Evolutionary conservation across 1,140 invertebrate genomes (phyloP).

Genomic region (Frieseomelitta varia): DNA sequence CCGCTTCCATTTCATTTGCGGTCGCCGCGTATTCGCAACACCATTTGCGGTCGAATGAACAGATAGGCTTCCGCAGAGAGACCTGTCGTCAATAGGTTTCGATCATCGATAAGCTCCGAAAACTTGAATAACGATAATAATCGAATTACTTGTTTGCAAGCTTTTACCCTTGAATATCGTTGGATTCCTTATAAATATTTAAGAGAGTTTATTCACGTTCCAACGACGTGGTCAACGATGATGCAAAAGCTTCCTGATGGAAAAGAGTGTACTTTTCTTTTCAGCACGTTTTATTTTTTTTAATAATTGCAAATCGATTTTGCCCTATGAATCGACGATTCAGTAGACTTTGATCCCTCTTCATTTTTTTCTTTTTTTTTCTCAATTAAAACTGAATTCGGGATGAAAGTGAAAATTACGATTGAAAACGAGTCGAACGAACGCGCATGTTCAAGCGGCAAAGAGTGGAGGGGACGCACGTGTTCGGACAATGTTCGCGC

Average conservation of each 20-base stretch:
- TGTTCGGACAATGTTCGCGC: conserved; percentile 50
- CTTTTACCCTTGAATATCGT: not conserved
- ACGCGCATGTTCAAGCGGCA: not conserved
- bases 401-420: not conserved
- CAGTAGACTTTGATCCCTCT: no score
- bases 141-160: not conserved
- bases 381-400: no score
- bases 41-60: conserved; percentile 12
- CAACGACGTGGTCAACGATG: no score
- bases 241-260: no score
- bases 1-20: conserved; percentile 17
- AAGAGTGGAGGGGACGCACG: conserved; percentile 31
- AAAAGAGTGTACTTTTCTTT: no score
- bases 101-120: not conserved
- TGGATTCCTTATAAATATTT: not conserved
- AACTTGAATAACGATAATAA: not conserved
- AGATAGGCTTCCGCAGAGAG: not conserved
- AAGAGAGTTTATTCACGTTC: no score
- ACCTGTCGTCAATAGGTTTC: not conserved
- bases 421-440: no score
- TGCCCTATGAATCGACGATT: no score
- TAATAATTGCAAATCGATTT: no score
- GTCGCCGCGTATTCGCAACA: not conserved
- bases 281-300: no score
- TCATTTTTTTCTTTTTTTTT: no score